Evolutionary conservation across 35 echinoderm and acorn worm genomes (phyloP).

Genomic region (Ophiothrix spiculata): DNA sequence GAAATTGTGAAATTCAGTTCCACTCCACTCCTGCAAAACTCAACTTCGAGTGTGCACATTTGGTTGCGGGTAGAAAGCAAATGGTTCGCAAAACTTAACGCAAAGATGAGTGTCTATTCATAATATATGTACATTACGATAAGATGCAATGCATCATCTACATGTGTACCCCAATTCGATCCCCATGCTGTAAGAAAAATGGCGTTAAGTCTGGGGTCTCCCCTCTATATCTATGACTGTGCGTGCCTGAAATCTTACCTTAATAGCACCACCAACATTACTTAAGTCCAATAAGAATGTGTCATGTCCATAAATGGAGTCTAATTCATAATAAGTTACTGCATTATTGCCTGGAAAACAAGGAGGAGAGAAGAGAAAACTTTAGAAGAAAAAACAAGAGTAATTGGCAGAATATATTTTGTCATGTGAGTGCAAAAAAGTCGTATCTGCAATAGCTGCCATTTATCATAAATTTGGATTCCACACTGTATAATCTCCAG

Average conservation of each 20-base stretch:
- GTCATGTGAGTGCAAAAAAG: too few relatives aligned
- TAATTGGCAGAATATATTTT: too few relatives aligned
- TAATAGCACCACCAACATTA: slow-evolving; percentile 89
- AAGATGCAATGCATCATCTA: too few relatives aligned
- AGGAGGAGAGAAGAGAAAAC: slow-evolving; percentile 4
- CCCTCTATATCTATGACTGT: too few relatives aligned
- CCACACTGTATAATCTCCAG: too few relatives aligned
- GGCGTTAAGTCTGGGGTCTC: not conserved
- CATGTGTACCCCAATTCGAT: too few relatives aligned
- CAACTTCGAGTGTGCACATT: not conserved
- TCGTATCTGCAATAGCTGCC: too few relatives aligned
- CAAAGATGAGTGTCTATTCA: too few relatives aligned
- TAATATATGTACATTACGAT: too few relatives aligned
- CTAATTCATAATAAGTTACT: slow-evolving; percentile 87
- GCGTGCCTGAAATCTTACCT: slow-evolving; percentile 63
- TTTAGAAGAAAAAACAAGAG: too few relatives aligned
- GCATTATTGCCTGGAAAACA: slow-evolving; percentile 71
- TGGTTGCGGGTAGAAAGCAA: not conserved
- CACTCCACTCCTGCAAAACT: not conserved
- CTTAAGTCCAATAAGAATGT: slow-evolving; percentile 92
- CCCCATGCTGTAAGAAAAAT: not conserved
- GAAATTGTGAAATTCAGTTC: too few relatives aligned
- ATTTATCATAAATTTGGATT: too few relatives aligned
- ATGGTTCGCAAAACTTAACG: not conserved
- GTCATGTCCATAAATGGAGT: slow-evolving; percentile 93